phyloP scores from a whole-genome alignment of 2,113 vertebrate genomes.

The Smithornis capensis region DNA sequence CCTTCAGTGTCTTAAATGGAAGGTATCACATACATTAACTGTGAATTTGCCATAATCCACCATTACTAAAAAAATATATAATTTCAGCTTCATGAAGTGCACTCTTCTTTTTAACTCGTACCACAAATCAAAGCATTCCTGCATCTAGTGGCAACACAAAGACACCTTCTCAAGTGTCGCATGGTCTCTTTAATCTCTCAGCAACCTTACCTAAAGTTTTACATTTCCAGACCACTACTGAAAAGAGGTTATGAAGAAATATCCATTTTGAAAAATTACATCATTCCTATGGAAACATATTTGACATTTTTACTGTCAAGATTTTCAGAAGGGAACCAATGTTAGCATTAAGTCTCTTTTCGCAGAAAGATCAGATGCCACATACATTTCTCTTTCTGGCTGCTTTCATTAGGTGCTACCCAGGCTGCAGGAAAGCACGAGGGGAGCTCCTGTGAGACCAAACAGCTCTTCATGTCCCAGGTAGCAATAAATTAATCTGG shows the following conservation, averaged over 20 bases:
- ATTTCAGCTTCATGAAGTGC: background rate
- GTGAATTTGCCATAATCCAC: background rate
- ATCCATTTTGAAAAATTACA: background rate
- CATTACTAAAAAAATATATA: background rate
- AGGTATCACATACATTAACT: background rate
- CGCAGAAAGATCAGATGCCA: background rate
- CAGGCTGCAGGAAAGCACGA: background rate
- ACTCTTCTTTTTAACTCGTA: background rate
- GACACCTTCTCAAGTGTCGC: background rate
- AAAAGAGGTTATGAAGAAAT: background rate
- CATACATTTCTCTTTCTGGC: background rate
- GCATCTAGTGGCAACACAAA: background rate
- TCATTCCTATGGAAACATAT: background rate
- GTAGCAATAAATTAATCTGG: background rate
- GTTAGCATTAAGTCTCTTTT: background rate
- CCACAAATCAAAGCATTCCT: background rate
- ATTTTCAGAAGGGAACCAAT: background rate
- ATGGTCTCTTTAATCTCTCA: background rate
- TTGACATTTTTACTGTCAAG: background rate
- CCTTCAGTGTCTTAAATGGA: background rate
- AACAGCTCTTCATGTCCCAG: rapidly evolving
- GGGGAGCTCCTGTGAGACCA: background rate
- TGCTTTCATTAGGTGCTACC: background rate
- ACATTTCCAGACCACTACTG: background rate
- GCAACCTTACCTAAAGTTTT: background rate